These are phyloP conservation scores for Eulemur coronatus DNA, from an alignment of 2,797 vertebrate species.

Conservation along the genomic window DNA sequence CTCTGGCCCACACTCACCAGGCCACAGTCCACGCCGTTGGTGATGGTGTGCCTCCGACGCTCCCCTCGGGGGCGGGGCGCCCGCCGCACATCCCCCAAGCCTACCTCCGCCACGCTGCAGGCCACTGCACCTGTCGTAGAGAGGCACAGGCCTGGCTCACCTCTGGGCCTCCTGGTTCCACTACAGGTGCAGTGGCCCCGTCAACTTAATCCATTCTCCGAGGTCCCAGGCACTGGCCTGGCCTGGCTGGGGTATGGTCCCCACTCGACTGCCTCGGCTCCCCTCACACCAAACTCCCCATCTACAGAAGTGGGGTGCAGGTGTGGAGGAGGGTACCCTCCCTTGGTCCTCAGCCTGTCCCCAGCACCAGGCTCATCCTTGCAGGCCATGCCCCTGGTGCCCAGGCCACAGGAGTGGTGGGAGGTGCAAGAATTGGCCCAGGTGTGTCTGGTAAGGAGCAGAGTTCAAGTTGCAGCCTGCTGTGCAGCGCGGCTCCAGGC, in stretches of 20 bases:
- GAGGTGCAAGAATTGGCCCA: neutral
- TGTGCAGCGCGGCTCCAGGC: accelerated
- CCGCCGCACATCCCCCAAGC: slow-evolving; percentile 80
- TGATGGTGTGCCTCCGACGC: slow-evolving; percentile 94
- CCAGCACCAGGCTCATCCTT: neutral
- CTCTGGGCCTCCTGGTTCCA: neutral
- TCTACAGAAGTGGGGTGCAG: neutral
- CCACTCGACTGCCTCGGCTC: neutral
- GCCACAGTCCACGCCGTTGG: slow-evolving; percentile 93
- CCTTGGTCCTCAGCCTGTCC: neutral
- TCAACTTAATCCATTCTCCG: neutral
- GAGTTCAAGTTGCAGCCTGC: neutral
- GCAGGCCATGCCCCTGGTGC: accelerated
- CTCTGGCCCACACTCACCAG: slow-evolving; percentile 86
- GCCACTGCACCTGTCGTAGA: neutral
- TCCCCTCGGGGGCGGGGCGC: slow-evolving; percentile 86
- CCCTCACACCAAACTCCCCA: neutral
- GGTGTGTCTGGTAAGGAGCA: neutral
- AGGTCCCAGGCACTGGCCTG: neutral
- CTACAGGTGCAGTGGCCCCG: neutral
- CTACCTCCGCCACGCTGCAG: neutral
- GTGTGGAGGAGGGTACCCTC: neutral
- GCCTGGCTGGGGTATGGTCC: neutral
- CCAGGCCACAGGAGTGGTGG: accelerated
- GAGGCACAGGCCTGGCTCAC: neutral